Conservation (phyloP, 2,113 vertebrate species). For the Ammodytes marinus region DNA sequence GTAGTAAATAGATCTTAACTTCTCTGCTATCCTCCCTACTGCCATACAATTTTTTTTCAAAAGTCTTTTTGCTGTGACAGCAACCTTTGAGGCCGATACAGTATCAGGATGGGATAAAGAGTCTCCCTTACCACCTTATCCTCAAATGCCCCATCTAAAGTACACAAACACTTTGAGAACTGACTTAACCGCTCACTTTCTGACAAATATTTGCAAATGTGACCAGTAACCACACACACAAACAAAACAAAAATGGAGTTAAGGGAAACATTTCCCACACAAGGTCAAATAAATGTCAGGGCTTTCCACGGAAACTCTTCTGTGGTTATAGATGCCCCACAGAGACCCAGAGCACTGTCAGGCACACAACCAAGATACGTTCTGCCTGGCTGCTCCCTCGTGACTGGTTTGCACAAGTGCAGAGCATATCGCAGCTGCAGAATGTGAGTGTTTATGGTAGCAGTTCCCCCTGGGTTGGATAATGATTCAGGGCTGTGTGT, state of each 20-base stretch:
- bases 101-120: conserved; percentile 36
- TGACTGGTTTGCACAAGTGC: conserved; percentile 63
- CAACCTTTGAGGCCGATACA: conserved; percentile 53
- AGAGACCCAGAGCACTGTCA: conserved; percentile 52
- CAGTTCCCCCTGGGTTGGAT: conserved; percentile 40
- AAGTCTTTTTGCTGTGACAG: conserved; percentile 45
- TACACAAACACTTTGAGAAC: conserved; percentile 39
- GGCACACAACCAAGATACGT: conserved; percentile 37
- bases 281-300: conserved; percentile 72
- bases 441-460: conserved; percentile 61
- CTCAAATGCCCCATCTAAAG: neutral
- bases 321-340: conserved; percentile 18
- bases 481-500: conserved; percentile 43
- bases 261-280: conserved; percentile 40
- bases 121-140: conserved; percentile 23
- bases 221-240: neutral
- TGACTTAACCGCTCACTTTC: conserved; percentile 25
- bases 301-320: conserved; percentile 53
- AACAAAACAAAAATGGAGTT: conserved; percentile 22
- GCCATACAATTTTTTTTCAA: conserved; percentile 48
- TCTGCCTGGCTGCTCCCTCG: conserved; percentile 59
- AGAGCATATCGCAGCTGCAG: conserved; percentile 39
- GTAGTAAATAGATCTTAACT: conserved; percentile 31
- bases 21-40: conserved; percentile 3
- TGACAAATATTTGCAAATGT: conserved; percentile 13